Percentiles rank a stretch among this genome's conserved stretches.
Evolutionary conservation across 2,797 vertebrate species (phyloP).

Genomic region (Pristis pectinata): DNA sequence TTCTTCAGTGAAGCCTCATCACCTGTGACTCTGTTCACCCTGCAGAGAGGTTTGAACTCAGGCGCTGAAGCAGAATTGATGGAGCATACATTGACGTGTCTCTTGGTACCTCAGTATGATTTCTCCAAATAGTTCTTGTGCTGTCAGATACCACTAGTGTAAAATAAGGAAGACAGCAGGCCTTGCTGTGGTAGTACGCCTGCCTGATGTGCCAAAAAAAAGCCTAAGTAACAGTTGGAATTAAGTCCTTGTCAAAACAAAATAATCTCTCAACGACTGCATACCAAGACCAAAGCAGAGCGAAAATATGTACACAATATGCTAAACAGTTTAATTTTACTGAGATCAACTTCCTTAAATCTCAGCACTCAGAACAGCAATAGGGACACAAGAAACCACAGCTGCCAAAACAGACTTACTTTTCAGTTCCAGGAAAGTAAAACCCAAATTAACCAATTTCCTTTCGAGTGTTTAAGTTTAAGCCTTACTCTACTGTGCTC

Average conservation of each 20-base stretch:
- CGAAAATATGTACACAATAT: background rate
- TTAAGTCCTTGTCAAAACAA: conserved; percentile 21
- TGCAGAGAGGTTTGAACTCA: background rate
- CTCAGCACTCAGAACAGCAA: background rate
- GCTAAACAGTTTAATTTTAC: background rate
- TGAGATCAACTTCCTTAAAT: background rate
- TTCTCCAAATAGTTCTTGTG: background rate
- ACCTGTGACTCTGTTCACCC: background rate
- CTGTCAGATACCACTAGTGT: background rate
- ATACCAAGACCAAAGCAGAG: background rate
- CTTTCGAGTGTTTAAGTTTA: background rate
- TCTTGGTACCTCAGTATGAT: background rate
- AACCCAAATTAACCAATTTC: background rate
- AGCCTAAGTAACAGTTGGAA: background rate
- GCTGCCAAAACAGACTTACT: background rate
- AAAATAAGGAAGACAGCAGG: background rate
- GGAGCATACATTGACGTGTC: background rate
- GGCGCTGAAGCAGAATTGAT: background rate
- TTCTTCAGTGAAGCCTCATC: background rate
- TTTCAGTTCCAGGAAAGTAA: background rate
- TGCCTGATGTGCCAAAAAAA: background rate
- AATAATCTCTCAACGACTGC: background rate
- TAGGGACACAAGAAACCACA: background rate
- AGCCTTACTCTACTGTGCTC: too few relatives aligned
- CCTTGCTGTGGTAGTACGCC: background rate